These are phyloP conservation scores for Esperia sulphurella DNA, from an alignment of 2,888 invertebrate species.

Conservation along the genomic window DNA sequence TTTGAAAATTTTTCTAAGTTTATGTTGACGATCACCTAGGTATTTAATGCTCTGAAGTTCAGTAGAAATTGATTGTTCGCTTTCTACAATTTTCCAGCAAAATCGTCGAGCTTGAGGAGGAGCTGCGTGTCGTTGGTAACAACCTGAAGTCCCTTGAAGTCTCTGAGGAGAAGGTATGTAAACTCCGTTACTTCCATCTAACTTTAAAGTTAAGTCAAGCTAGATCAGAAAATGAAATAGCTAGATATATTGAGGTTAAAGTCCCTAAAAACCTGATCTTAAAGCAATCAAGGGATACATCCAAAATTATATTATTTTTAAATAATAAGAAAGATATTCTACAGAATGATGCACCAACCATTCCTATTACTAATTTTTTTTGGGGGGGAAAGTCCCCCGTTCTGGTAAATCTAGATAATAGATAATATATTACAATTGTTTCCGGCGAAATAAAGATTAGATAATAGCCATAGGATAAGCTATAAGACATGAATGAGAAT, in stretches of 20 bases:
- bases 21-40: neutral
- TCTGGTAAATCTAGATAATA: too few relatives aligned
- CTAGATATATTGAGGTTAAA: neutral
- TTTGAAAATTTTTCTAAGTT: too few relatives aligned
- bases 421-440: too few relatives aligned
- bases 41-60: slow-evolving; percentile 14
- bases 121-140: slow-evolving; percentile 99
- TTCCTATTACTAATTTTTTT: neutral
- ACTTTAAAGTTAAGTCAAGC: slow-evolving; percentile 2
- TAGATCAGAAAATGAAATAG: slow-evolving; percentile 2
- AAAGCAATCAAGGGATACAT: neutral
- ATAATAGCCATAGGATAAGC: too few relatives aligned
- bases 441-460: slow-evolving; percentile 15
- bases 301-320: neutral
- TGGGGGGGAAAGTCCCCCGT: too few relatives aligned
- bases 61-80: slow-evolving; percentile 53
- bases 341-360: slow-evolving; percentile 68
- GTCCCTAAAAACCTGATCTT: neutral
- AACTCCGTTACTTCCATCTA: slow-evolving; percentile 8
- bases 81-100: slow-evolving; percentile 83
- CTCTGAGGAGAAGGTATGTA: slow-evolving; percentile 98
- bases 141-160: slow-evolving; percentile 99
- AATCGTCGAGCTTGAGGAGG: slow-evolving; percentile 99
- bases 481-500: neutral
- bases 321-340: neutral